Evolutionary conservation across 2,113 vertebrate genomes (phyloP).

Genomic region (Alouatta palliata): DNA sequence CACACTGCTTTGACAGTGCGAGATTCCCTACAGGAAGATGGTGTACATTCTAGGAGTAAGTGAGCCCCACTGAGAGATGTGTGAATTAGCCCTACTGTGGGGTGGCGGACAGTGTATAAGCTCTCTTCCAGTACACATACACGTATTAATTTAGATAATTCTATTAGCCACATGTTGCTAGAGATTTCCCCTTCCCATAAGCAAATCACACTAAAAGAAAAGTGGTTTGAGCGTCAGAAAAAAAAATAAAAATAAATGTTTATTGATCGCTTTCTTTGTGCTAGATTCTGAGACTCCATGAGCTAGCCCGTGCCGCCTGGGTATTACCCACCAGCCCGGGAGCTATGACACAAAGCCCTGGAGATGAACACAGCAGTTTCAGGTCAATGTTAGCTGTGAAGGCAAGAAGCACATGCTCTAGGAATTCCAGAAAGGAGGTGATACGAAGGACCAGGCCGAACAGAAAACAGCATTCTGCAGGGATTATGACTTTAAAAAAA

Average conservation of each 20-base stretch:
- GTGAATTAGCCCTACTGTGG: fast-evolving
- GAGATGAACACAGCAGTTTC: background rate
- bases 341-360: background rate
- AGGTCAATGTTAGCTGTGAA: background rate
- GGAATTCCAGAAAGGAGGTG: background rate
- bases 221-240: background rate
- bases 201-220: background rate
- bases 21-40: background rate
- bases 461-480: background rate
- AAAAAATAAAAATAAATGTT: background rate
- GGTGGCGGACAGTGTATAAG: no score
- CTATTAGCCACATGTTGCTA: background rate
- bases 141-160: background rate
- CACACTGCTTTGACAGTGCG: background rate
- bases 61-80: fast-evolving
- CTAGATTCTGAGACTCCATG: background rate
- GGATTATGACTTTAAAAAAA: no score
- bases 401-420: fast-evolving
- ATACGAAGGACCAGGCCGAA: fast-evolving
- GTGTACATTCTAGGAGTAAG: background rate
- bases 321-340: no score
- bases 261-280: background rate
- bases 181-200: background rate
- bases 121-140: fast-evolving
- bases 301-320: background rate